Evolutionary conservation across 2,888 invertebrate genomes (phyloP), one percentile per base, ranked within the genome.

Genomic region (Drosophila rubida): DNA sequence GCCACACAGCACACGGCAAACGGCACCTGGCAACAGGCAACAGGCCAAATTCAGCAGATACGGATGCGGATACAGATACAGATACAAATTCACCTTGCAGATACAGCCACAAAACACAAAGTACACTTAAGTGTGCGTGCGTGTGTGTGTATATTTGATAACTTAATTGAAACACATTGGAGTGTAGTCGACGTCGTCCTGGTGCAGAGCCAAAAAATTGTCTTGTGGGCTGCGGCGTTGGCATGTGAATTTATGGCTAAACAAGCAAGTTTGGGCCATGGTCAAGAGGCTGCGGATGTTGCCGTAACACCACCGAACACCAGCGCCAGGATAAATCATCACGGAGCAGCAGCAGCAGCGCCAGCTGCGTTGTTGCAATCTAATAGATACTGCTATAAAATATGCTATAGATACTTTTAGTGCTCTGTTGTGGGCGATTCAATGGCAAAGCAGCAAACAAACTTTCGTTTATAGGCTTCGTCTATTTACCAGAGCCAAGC

Each of bases 141-240:
- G 57, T 63, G 30, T 58, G 32, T 61, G 39, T 44, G 32, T 75
- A 49, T 85, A 62, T 87, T 78, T 82, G 88, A 82, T 82, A 88
- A 82, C 82, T 82, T 82, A 82, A 87, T 82, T 87, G 88, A 87
- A 82, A 85, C 75, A 85, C 87, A 73, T 78, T 83, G 69, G 69
- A 74, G 74, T 55, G 51, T 74, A 73, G 74, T 37, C 35, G 27
- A 7, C 27, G 13, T 37, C 6, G 35, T 72, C 46, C 73, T 58
- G 61, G 69, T 22, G 54, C 55, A 22, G 60, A 68, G 87, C 85
- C 75, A 75, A 84, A 57, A 77, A 69, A 55, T 62, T 74, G 75
- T 78, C 65, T 58, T 72, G 70, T 27, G 30, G 58, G 41, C 14
- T 30, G 58, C 45, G 45, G 35, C 25, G 45, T 5, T 57, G 37